phyloP scores from a whole-genome alignment of 2,113 vertebrate genomes.

The Pelobates fuscus region DNA sequence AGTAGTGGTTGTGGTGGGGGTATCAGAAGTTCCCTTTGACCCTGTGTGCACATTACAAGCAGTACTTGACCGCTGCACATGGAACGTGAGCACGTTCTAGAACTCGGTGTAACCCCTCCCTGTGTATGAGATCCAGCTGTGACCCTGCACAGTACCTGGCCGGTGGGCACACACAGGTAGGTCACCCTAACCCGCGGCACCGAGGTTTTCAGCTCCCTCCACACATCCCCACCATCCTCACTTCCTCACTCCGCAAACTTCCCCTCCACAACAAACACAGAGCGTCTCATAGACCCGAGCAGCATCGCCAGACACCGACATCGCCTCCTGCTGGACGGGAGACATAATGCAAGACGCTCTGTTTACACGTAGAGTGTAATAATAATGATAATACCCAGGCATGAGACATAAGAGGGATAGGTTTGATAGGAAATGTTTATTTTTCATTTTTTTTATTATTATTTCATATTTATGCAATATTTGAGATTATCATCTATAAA shows the following conservation, averaged over 20 bases:
- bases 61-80: no score
- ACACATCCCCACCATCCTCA: background rate
- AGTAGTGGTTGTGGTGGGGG: no score
- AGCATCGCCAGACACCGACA: background rate
- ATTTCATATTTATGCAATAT: no score
- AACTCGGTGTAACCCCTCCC: background rate
- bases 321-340: slow-evolving; percentile 25
- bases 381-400: no score
- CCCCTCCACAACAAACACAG: background rate
- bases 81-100: no score
- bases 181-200: background rate
- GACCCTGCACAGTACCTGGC: background rate
- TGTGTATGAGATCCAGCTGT: background rate
- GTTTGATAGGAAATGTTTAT: no score
- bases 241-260: slow-evolving; percentile 17
- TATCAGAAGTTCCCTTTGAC: no score
- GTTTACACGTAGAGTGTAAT: no score
- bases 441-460: no score
- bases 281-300: background rate
- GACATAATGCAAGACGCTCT: background rate
- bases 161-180: background rate
- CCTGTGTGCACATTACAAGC: no score
- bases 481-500: no score
- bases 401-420: no score
- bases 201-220: slow-evolving; percentile 9